These are phyloP conservation scores for Odontamblyopus lacepedii DNA, from an alignment of 2,797 vertebrate genomes.

Conservation along the genomic window DNA sequence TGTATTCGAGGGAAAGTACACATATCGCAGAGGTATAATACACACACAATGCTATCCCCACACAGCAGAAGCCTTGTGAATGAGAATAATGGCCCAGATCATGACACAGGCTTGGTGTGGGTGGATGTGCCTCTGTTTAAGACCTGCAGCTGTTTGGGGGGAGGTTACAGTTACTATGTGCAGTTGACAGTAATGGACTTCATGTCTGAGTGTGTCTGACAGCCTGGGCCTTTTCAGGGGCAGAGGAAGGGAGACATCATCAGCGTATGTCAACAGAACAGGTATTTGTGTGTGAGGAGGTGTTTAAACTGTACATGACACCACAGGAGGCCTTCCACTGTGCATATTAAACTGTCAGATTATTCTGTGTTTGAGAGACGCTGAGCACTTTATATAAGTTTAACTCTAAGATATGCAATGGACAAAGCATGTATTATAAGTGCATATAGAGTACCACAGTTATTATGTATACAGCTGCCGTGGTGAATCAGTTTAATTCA, in stretches of 20 bases:
- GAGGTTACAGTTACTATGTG: conserved; percentile 32
- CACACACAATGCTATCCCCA: not conserved
- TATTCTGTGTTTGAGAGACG: conserved; percentile 9
- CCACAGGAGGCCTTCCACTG: conserved; percentile 14
- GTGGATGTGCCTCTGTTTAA: conserved; percentile 13
- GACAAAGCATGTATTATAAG: no score
- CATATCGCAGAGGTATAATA: not conserved
- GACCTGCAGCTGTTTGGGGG: conserved; percentile 11
- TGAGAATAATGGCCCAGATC: not conserved
- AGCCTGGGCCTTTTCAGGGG: conserved; percentile 10
- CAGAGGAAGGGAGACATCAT: conserved; percentile 11
- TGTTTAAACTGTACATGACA: conserved; percentile 15
- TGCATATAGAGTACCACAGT: no score
- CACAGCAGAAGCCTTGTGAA: not conserved
- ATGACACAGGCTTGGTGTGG: conserved; percentile 1
- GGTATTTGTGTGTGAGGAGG: not conserved
- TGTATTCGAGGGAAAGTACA: not conserved
- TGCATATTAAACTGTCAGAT: conserved; percentile 36
- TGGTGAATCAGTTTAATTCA: no score
- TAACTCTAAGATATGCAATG: no score
- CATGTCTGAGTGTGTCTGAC: conserved; percentile 38
- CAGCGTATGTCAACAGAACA: conserved; percentile 1
- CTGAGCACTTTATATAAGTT: not conserved
- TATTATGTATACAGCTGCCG: no score
- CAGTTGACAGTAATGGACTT: conserved; percentile 37